phyloP scores from a whole-genome alignment of 2,113 vertebrate species.

The Climacteris rufus region DNA sequence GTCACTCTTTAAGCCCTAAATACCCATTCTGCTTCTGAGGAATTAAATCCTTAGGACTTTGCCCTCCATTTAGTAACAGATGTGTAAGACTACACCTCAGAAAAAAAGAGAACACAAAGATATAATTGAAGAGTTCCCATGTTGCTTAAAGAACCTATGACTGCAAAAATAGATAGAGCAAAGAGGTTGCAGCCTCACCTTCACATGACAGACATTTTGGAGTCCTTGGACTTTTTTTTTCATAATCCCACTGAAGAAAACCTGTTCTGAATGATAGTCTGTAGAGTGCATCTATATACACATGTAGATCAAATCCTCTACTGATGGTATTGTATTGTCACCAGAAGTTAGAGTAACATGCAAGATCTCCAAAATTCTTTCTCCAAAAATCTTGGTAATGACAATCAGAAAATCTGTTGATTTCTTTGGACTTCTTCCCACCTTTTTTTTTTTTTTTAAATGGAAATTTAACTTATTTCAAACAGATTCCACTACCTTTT shows the following conservation, averaged over 20 bases:
- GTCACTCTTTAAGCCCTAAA: not conserved
- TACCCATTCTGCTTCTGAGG: not conserved
- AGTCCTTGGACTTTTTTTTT: not conserved
- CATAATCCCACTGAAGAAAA: not conserved
- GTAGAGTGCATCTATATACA: not conserved
- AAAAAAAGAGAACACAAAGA: not conserved
- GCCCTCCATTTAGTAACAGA: not conserved
- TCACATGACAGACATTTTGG: not conserved
- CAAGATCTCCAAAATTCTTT: not conserved
- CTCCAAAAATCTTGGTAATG: not conserved
- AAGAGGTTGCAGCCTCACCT: not conserved
- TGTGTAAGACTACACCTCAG: not conserved
- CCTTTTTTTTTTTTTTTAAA: not conserved
- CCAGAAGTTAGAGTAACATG: not conserved
- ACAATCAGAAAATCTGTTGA: not conserved
- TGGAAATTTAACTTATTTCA: not conserved
- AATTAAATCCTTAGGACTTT: not conserved
- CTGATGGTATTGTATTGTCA: not conserved
- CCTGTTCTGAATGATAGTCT: not conserved
- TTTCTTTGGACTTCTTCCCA: not conserved
- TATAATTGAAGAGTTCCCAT: not conserved
- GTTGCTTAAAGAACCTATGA: not conserved
- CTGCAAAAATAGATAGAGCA: not conserved
- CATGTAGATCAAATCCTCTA: not conserved
- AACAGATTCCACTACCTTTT: not conserved